These are phyloP conservation scores for Eulacestoma nigropectus DNA, from an alignment of 2,113 vertebrate species.

Conservation along the genomic window DNA sequence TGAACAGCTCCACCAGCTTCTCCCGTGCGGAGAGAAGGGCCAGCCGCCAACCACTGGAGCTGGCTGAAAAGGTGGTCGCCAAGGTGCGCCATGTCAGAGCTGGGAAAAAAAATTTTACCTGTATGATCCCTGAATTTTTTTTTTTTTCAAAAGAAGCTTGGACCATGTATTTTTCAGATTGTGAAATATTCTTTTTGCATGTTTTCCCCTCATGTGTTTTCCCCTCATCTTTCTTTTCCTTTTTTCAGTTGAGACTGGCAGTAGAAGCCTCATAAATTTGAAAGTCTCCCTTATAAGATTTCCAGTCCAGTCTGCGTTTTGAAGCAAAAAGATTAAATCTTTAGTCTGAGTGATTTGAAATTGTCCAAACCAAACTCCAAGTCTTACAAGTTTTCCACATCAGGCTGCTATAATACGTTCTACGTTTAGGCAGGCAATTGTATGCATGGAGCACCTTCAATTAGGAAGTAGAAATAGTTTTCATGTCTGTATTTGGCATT, in stretches of 20 bases:
- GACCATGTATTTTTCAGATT: neutral
- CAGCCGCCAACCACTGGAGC: too few species aligned
- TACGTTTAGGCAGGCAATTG: neutral
- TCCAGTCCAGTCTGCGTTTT: neutral
- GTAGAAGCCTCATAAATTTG: neutral
- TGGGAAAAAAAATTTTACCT: neutral
- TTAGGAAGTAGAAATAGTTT: neutral
- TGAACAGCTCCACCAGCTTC: too few species aligned
- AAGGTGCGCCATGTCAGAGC: too few species aligned
- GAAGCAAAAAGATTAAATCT: neutral
- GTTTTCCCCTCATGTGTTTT: neutral
- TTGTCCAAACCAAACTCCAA: neutral
- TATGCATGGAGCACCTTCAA: neutral
- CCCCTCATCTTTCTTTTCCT: neutral
- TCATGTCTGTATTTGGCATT: neutral
- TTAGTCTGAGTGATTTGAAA: neutral
- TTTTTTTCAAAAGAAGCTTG: neutral
- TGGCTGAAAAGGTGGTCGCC: too few species aligned
- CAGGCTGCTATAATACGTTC: neutral
- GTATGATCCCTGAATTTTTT: neutral
- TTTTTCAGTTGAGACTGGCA: neutral
- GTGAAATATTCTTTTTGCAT: neutral
- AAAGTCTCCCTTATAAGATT: neutral
- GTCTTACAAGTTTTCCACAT: neutral
- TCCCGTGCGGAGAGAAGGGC: too few species aligned